Conservation (phyloP, 2,888 invertebrate genomes). For the Rhogogaster chlorosoma region DNA sequence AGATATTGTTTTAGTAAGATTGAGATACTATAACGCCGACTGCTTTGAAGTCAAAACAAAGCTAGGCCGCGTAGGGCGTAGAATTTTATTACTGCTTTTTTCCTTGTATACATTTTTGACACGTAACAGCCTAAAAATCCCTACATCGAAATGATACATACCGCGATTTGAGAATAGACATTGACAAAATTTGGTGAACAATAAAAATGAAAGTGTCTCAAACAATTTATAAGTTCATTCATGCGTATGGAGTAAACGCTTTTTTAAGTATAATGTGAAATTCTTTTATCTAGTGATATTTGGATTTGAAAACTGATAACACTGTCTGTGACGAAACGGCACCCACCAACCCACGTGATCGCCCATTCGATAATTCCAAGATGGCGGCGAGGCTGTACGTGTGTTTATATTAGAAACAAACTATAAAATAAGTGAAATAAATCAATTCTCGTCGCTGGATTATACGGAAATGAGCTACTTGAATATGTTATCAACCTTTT, state of each 20-base stretch:
- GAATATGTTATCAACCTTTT: slow-evolving; percentile 63
- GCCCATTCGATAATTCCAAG: neutral
- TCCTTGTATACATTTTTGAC: neutral
- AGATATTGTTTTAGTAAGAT: neutral
- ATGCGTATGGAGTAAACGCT: neutral
- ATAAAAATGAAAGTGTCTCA: neutral
- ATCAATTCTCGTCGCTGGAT: neutral
- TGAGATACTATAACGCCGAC: neutral
- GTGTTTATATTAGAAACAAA: neutral
- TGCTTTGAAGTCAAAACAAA: neutral
- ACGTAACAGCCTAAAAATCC: neutral
- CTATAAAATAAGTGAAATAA: neutral
- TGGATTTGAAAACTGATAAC: neutral
- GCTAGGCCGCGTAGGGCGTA: too few species aligned
- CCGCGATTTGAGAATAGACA: neutral
- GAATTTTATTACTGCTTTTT: neutral
- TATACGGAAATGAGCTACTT: slow-evolving; percentile 5
- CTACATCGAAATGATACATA: neutral
- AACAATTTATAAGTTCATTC: neutral
- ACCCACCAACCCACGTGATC: neutral
- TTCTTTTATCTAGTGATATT: neutral
- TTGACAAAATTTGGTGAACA: neutral
- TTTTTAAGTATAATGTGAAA: neutral
- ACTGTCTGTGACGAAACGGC: neutral
- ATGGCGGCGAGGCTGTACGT: neutral